phyloP scores from a whole-genome alignment of 2,797 vertebrate species.

The Orestias chungarensis region DNA sequence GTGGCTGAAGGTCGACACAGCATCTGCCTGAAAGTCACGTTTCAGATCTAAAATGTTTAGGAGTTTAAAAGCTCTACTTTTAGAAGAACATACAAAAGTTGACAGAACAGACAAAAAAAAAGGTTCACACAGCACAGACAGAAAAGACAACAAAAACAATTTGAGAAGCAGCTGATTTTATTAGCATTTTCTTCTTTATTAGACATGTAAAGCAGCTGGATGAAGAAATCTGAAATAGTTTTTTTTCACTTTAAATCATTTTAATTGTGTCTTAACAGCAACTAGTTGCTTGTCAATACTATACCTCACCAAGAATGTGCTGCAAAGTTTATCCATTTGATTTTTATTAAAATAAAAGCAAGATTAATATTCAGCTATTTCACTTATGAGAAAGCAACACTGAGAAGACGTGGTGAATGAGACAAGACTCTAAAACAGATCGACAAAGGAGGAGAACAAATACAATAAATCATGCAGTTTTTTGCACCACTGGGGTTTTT shows the following conservation, averaged over 20 bases:
- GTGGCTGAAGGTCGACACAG: background rate
- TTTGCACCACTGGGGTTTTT: slow-evolving; percentile 1
- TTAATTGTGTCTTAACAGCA: background rate
- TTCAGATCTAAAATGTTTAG: background rate
- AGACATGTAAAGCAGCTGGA: background rate
- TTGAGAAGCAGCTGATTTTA: background rate
- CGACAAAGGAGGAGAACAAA: background rate
- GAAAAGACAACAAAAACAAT: background rate
- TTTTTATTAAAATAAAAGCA: background rate
- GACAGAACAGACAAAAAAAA: background rate
- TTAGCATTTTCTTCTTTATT: background rate
- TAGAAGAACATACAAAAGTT: slow-evolving; percentile 1
- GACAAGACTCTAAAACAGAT: background rate
- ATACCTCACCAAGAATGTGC: background rate
- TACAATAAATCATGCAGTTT: background rate
- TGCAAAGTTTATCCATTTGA: background rate
- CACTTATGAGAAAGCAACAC: background rate
- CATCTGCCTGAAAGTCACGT: background rate
- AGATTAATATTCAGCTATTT: background rate
- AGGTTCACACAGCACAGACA: background rate
- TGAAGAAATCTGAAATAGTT: background rate
- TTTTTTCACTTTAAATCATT: background rate
- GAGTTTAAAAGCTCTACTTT: background rate
- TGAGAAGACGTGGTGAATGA: background rate
- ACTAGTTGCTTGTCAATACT: background rate